Evolutionary conservation across 2,888 invertebrate species (phyloP).

Genomic region (Yponomeuta plumbellus): DNA sequence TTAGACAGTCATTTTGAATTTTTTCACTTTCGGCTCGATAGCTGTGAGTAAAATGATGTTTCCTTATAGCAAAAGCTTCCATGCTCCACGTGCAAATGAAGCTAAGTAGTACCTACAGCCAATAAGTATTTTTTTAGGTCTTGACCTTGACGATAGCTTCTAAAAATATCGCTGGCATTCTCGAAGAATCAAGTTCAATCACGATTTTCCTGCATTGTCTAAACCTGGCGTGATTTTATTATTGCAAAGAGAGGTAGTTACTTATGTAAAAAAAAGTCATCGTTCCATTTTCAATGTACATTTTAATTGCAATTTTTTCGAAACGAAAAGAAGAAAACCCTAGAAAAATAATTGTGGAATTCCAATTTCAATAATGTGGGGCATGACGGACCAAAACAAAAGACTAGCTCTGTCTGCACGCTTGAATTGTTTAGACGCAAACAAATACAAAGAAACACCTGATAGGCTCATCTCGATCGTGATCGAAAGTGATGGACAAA

Average conservation of each 20-base stretch:
- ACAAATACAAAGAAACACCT: neutral
- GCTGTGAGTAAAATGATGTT: too few species aligned
- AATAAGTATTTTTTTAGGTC: too few species aligned
- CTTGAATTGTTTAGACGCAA: neutral
- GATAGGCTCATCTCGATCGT: neutral
- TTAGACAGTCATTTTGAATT: too few species aligned
- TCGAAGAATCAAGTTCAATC: neutral
- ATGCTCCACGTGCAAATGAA: too few species aligned
- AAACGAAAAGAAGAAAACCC: too few species aligned
- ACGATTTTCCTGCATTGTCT: constrained; percentile 13
- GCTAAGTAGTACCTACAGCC: too few species aligned
- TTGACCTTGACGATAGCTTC: constrained; percentile 30
- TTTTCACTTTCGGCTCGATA: too few species aligned
- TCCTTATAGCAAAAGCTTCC: too few species aligned
- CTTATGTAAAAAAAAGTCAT: neutral
- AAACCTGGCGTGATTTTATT: neutral
- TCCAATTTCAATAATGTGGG: neutral
- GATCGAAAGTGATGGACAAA: constrained; percentile 6
- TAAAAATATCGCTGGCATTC: constrained; percentile 6
- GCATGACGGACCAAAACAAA: neutral
- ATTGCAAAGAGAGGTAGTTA: neutral
- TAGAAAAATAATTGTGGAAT: neutral
- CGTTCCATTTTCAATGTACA: neutral
- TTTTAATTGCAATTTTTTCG: neutral
- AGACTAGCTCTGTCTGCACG: neutral